Conservation (phyloP, 2,797 vertebrate species). For the Onychomys arenicola region DNA sequence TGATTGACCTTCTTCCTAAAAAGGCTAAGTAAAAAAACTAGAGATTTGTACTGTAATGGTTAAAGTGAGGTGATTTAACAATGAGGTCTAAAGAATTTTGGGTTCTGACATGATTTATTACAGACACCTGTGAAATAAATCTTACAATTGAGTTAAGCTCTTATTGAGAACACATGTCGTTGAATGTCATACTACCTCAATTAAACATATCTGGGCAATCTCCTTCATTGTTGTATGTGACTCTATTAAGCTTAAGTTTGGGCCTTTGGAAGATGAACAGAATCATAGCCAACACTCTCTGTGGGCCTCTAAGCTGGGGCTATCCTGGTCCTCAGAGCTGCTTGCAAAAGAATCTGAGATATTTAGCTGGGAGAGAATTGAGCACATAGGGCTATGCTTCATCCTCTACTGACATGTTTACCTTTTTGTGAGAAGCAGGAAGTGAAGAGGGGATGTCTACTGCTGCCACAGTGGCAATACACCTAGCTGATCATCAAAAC, state of each 20-base stretch:
- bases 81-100: neutral
- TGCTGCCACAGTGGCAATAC: neutral
- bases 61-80: neutral
- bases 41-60: neutral
- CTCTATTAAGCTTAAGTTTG: constrained; percentile 16
- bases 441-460: neutral
- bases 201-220: neutral
- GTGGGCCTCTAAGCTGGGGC: neutral
- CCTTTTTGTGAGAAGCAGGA: neutral
- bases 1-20: neutral
- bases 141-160: neutral
- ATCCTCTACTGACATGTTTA: neutral
- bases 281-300: neutral
- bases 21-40: neutral
- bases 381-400: neutral
- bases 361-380: neutral
- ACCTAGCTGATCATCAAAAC: neutral
- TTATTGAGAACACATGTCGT: neutral
- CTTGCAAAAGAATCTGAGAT: neutral
- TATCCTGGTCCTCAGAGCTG: neutral
- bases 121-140: neutral
- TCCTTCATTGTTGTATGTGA: constrained; percentile 26
- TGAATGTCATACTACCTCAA: constrained; percentile 21
- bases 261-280: neutral
- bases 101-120: neutral